Evolutionary conservation across 2,113 vertebrate species (phyloP), one percentile per base, ranked within the genome.

Genomic region (Gyps fulvus): DNA sequence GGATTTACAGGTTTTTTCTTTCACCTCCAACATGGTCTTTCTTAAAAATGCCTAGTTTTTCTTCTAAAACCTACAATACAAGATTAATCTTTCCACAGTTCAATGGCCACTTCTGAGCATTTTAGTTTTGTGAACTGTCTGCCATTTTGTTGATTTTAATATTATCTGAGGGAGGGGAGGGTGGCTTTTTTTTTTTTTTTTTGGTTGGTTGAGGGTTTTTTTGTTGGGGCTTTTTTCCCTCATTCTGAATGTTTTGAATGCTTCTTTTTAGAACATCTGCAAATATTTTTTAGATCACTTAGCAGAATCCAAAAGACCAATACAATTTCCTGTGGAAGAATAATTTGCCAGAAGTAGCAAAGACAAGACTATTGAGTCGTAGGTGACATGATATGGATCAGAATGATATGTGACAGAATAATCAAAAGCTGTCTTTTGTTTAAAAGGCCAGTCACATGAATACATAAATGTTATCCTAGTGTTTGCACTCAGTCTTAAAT

Each of bases 161-260:
- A 21, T 36, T 29, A 55, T 20, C 11, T 52, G 22, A 70, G 16
- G 2, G 4, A 47, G 1, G 3, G 13, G 1, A 11, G 1, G 5
- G 6, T 18, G 7, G 9, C 4, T 12, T 59, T 50, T 52, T 13
- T 14, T 7, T 71, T 55, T 70, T 58, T 49, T 50, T 12, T 13
- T 9, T 66, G 4, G 3, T 47, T 94, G 10, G 7, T 50, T 49
- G 2, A 13, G 3, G 11, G 3, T 13, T 38, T 40, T 52, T 43
- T 26, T 27, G 2, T 25, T 62, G 8, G 2, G 7, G 7, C 10
- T 25, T 66, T 55, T 38, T 54, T 72, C 7, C 7, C 21, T 67
- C 5, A 45, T 76, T 73, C 21, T 73, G 8, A 16, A 15, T 38
- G 5, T 36, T 67, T 59, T 31, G 27, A 73, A 47, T 34, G 3